Evolutionary conservation across 2,888 invertebrate genomes (phyloP).

Genomic region (Parnassius glacialis): DNA sequence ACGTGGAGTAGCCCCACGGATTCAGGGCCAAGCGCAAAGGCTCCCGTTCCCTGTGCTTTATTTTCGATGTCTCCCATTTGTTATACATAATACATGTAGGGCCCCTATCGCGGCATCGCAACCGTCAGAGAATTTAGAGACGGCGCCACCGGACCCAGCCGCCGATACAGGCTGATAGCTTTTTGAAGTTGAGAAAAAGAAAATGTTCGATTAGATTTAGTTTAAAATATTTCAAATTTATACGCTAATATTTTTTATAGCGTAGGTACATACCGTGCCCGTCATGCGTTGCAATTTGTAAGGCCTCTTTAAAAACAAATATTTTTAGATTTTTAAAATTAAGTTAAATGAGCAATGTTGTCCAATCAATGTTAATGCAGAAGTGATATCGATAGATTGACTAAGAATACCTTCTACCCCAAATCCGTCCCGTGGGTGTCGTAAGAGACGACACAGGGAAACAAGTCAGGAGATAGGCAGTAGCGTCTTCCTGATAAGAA

Average conservation of each 20-base stretch:
- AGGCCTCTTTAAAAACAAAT: too few relatives aligned
- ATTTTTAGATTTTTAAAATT: too few relatives aligned
- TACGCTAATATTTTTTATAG: not conserved
- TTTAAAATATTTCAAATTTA: not conserved
- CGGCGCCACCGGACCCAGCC: slow-evolving; percentile 68
- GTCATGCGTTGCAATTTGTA: too few relatives aligned
- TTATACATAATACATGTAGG: slow-evolving; percentile 79
- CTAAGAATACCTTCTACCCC: too few relatives aligned
- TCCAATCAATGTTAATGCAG: too few relatives aligned
- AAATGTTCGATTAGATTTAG: not conserved
- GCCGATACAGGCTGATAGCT: slow-evolving; percentile 56
- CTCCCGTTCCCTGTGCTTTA: slow-evolving; percentile 60
- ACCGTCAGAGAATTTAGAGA: slow-evolving; percentile 69
- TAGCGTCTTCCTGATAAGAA: too few relatives aligned
- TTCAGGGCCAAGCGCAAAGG: slow-evolving; percentile 63
- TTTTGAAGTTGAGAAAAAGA: slow-evolving; percentile 20
- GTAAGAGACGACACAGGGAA: too few relatives aligned
- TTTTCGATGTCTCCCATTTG: slow-evolving; percentile 79
- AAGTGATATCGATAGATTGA: too few relatives aligned
- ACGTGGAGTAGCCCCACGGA: slow-evolving; percentile 59
- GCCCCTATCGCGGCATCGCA: slow-evolving; percentile 74
- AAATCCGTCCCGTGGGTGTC: too few relatives aligned
- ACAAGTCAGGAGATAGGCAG: too few relatives aligned
- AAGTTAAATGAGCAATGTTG: too few relatives aligned
- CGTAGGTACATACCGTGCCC: too few relatives aligned